Percentiles rank a stretch among this genome's conserved stretches.
Evolutionary conservation across 2,797 vertebrate genomes (phyloP).

Genomic region (Lutjanus argentimaculatus): DNA sequence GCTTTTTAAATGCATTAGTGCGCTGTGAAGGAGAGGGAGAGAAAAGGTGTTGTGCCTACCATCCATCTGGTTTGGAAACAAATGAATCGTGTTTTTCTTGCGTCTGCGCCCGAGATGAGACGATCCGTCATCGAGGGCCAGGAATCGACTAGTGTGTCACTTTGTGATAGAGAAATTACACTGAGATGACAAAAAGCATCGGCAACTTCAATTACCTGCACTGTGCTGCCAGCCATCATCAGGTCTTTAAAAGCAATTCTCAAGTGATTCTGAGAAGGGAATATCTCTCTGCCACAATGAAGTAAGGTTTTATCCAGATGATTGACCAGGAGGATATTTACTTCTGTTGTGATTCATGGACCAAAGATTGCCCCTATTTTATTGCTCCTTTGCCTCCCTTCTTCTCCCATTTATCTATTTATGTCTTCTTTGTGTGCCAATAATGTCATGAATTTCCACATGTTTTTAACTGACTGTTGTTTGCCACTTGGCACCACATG

Average conservation of each 20-base stretch:
- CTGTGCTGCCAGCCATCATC: slow-evolving; percentile 62
- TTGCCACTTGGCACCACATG: slow-evolving; percentile 55
- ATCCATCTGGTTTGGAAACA: slow-evolving; percentile 72
- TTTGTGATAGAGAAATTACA: slow-evolving; percentile 85
- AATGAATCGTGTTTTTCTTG: slow-evolving; percentile 76
- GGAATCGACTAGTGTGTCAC: slow-evolving; percentile 81
- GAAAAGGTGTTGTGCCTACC: slow-evolving; percentile 41
- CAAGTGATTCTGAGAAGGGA: slow-evolving; percentile 53
- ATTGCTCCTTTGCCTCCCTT: not conserved
- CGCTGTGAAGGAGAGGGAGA: slow-evolving; percentile 40
- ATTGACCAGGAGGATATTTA: slow-evolving; percentile 59
- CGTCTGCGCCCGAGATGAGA: slow-evolving; percentile 71
- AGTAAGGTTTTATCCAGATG: slow-evolving; percentile 62
- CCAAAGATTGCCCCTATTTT: slow-evolving; percentile 29
- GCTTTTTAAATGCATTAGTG: slow-evolving; percentile 53
- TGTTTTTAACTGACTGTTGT: slow-evolving; percentile 25
- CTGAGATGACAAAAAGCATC: slow-evolving; percentile 78
- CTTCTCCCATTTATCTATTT: slow-evolving; percentile 26
- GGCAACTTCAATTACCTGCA: slow-evolving; percentile 81
- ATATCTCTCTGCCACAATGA: slow-evolving; percentile 66
- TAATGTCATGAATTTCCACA: slow-evolving; percentile 19
- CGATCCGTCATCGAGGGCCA: slow-evolving; percentile 76
- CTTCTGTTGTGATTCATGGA: slow-evolving; percentile 41
- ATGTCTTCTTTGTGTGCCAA: slow-evolving; percentile 13
- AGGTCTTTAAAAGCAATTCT: slow-evolving; percentile 77